Conservation (phyloP, 2,888 invertebrate species). For the Leptodirus hochenwartii region DNA sequence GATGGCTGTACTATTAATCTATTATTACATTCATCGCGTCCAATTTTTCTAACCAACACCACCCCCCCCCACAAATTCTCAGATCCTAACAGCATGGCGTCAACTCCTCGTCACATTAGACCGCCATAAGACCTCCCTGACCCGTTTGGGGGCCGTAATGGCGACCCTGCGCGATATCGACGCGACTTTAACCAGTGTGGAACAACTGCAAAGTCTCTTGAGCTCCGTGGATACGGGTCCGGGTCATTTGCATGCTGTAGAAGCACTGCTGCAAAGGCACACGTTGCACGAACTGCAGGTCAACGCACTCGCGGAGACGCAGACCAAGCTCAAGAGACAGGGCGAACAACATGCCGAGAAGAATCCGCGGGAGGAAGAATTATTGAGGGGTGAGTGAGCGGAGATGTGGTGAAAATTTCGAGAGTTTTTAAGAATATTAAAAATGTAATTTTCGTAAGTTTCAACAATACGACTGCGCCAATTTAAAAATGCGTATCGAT, state of each 20-base stretch:
- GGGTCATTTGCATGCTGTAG: constrained; percentile 87
- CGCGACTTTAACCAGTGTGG: constrained; percentile 65
- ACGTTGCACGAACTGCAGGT: constrained; percentile 83
- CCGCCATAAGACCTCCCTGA: constrained; percentile 59
- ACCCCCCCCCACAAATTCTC: too few relatives aligned
- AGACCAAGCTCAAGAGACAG: constrained; percentile 56
- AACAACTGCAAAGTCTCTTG: constrained; percentile 58
- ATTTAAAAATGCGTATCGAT: too few relatives aligned
- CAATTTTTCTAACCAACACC: too few relatives aligned
- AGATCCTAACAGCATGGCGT: too few relatives aligned
- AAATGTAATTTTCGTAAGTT: too few relatives aligned
- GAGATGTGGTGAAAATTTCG: constrained; percentile 60
- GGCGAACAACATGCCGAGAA: constrained; percentile 28
- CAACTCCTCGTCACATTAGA: constrained; percentile 70
- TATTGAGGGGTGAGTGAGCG: constrained; percentile 56
- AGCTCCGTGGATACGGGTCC: constrained; percentile 76
- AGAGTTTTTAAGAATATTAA: constrained; percentile 34
- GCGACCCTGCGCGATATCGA: constrained; percentile 81
- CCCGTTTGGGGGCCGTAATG: constrained; percentile 70
- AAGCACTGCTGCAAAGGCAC: constrained; percentile 87
- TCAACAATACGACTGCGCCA: too few relatives aligned
- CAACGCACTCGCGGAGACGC: constrained; percentile 71
- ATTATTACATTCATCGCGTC: too few relatives aligned
- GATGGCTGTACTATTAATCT: too few relatives aligned
- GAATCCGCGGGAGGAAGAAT: constrained; percentile 34